These are phyloP conservation scores for Triplophysa yarkandensis DNA, from an alignment of 2,797 vertebrate genomes.

Conservation along the genomic window DNA sequence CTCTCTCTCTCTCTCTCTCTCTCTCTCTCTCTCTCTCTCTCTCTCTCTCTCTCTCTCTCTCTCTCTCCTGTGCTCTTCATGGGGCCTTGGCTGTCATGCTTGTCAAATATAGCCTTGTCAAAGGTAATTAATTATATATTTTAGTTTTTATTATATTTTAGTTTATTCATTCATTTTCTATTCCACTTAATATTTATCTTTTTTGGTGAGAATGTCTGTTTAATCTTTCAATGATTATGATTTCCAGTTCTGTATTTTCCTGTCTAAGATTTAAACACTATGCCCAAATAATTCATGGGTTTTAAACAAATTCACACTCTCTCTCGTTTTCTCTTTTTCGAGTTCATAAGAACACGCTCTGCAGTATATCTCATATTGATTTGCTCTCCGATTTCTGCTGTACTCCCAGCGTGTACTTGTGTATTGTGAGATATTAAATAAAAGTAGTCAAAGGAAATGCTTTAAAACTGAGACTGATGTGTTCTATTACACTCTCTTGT, in stretches of 20 bases:
- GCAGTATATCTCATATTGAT: slow-evolving; percentile 16
- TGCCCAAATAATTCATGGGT: neutral
- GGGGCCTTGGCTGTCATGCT: neutral
- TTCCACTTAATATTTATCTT: too few relatives aligned
- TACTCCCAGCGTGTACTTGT: neutral
- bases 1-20: slow-evolving; percentile 8
- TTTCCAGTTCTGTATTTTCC: neutral
- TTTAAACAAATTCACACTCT: neutral
- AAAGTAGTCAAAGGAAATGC: neutral
- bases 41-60: slow-evolving; percentile 37
- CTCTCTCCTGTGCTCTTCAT: slow-evolving; percentile 1
- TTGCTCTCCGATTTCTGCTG: slow-evolving; percentile 12
- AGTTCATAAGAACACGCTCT: slow-evolving; percentile 1
- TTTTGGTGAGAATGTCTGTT: neutral
- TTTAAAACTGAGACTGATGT: slow-evolving; percentile 2
- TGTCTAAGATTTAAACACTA: neutral
- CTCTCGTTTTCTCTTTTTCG: neutral
- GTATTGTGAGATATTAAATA: neutral
- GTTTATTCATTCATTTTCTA: too few relatives aligned
- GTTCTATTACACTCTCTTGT: neutral
- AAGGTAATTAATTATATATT: neutral
- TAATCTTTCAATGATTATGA: neutral
- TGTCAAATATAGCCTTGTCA: neutral
- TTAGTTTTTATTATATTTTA: too few relatives aligned
- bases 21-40: slow-evolving; percentile 2